Evolutionary conservation across 2,797 vertebrate genomes (phyloP), one percentile per base, ranked within the genome.

Genomic region (Rhodeus uyekii): DNA sequence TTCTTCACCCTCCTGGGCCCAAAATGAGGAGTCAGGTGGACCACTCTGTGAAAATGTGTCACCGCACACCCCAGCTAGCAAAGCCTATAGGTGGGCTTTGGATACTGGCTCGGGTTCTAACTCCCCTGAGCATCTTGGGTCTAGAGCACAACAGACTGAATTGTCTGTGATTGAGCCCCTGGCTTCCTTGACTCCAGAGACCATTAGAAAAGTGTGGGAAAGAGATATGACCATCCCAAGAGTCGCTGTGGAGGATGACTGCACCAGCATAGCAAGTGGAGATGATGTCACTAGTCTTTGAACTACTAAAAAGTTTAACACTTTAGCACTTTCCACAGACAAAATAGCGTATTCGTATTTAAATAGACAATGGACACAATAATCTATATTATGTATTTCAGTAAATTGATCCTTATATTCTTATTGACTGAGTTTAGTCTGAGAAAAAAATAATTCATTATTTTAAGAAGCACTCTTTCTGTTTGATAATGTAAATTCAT

Each of bases 1-100:
- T 68, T 87, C 95, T 88, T 80, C 89, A 88, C 67, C 92, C 80
- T 88, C 93, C 83, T 88, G 93, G 94, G 88, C 86, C 63, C 85
- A 89, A 6, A 76, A 64, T 29, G 27, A 86, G n/a, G 61, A 53
- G 13, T 27, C 69, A 34, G 32, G 46, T 58, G 50, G 34, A 14
- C 8, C 46, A 50, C 55, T 80, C n/a, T 84, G 63, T 60, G 82
- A 85, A 29, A 53, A 71, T 71, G 74, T 80, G 42, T 65, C 55
- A 32, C 55, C 69, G 8, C 67, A 88, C 19, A 84, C 89, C 72
- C 81, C 88, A 76, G 39, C 81, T 63, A 88, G 89, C 81, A 79
- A 83, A 8, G 84, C 86, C 44, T 90, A 88, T 2, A 50, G 85
- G 24, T 91, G 92, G 91, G 90, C 82, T 76, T 12, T 90, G 80